phyloP scores from a whole-genome alignment of 1,140 invertebrate species.

The Rhyacophila brunnea region DNA sequence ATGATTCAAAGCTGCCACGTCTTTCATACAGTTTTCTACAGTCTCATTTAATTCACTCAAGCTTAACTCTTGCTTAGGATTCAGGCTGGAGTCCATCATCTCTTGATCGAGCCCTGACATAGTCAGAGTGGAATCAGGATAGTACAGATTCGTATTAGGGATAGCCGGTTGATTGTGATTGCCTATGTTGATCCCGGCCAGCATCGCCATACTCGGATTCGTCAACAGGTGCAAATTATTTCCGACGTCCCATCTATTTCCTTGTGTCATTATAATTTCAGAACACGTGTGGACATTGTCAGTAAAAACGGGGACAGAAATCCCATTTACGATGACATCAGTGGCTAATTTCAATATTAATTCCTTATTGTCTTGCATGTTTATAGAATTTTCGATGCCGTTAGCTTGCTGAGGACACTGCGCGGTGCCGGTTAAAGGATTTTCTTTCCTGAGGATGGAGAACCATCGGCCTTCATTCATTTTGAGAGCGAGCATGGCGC shows the following conservation, averaged over 20 bases:
- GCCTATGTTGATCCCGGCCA: constrained; percentile 50
- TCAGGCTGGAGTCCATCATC: constrained; percentile 51
- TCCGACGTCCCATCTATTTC: constrained; percentile 60
- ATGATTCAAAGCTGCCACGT: too few relatives aligned
- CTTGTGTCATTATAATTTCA: constrained; percentile 53
- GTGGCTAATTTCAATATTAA: neutral
- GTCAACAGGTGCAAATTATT: constrained; percentile 58
- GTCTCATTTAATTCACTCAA: too few relatives aligned
- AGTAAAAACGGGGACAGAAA: constrained; percentile 25
- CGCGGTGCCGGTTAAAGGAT: constrained; percentile 38
- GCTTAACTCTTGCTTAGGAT: constrained; percentile 8
- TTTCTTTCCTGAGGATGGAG: constrained; percentile 53
- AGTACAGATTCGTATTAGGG: constrained; percentile 44
- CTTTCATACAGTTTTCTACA: too few relatives aligned
- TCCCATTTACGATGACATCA: too few relatives aligned
- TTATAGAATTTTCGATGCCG: constrained; percentile 7
- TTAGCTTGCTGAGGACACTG: constrained; percentile 1
- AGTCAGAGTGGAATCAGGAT: constrained; percentile 54
- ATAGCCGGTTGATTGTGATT: constrained; percentile 29
- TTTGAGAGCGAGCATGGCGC: constrained; percentile 42
- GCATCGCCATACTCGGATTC: constrained; percentile 53
- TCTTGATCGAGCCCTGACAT: constrained; percentile 58
- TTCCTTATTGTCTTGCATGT: neutral
- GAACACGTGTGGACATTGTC: constrained; percentile 52
- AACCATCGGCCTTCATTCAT: constrained; percentile 58